Evolutionary conservation across 2,113 vertebrate species (phyloP).

Genomic region (Nyctibius bracteatus): DNA sequence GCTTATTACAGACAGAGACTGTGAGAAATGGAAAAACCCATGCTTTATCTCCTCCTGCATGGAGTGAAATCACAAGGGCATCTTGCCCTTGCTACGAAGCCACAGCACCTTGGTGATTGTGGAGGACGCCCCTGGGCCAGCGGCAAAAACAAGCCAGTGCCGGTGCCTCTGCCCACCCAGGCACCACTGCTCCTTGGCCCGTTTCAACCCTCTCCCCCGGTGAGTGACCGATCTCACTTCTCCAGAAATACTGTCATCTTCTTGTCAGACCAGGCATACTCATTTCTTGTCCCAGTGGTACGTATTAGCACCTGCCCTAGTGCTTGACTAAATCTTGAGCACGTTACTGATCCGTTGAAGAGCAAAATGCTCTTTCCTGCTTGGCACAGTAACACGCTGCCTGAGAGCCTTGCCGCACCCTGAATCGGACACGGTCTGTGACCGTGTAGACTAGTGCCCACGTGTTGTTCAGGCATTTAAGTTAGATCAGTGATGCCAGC

Average conservation of each 20-base stretch:
- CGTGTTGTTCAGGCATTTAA: not conserved
- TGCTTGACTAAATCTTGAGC: not conserved
- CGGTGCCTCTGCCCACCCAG: accelerated
- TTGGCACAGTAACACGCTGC: accelerated
- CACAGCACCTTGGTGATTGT: not conserved
- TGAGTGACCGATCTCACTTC: accelerated
- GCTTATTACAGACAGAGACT: not conserved
- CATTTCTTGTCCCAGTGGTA: not conserved
- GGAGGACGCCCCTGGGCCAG: accelerated
- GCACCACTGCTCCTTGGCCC: not conserved
- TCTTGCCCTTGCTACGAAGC: not conserved
- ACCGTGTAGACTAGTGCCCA: not conserved
- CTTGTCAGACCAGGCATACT: not conserved
- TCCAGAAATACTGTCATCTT: not conserved
- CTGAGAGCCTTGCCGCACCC: not conserved
- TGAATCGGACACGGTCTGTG: not conserved
- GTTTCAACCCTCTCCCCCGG: not conserved
- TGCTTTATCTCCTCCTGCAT: not conserved
- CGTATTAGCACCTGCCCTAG: not conserved
- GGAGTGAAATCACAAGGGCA: not conserved
- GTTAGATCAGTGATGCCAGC: not conserved
- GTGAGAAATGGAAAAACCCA: not conserved
- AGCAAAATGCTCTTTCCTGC: not conserved
- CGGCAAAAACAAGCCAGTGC: accelerated
- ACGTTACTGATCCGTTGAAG: not conserved